A percentile compares a stretch with the other conserved stretches of the same genome.
Evolutionary conservation across 2,888 invertebrate species (phyloP).

Genomic region (Tridacna gigas): DNA sequence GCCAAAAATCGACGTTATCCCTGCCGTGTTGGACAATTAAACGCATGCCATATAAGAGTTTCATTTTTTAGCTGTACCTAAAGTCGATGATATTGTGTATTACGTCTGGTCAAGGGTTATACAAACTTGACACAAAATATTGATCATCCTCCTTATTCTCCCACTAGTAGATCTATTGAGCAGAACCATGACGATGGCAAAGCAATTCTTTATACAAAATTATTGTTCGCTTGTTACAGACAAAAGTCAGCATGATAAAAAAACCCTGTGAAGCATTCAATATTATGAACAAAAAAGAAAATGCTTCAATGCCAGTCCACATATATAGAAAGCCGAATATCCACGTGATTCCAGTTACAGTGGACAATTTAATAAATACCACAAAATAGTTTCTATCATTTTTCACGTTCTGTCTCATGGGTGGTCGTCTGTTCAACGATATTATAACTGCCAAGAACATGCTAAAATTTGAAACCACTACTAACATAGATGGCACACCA

Average conservation of each 20-base stretch:
- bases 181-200: too few relatives aligned
- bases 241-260: slow-evolving; percentile 50
- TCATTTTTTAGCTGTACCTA: too few relatives aligned
- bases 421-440: slow-evolving; percentile 6
- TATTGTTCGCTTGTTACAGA: slow-evolving; percentile 21
- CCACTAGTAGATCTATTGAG: too few relatives aligned
- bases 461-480: slow-evolving; percentile 29
- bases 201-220: slow-evolving; percentile 13
- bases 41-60: too few relatives aligned
- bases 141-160: too few relatives aligned
- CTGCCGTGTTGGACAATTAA: too few relatives aligned
- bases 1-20: too few relatives aligned
- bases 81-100: too few relatives aligned
- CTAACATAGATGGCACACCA: slow-evolving; percentile 33
- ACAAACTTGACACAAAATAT: too few relatives aligned
- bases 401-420: slow-evolving; percentile 32
- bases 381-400: slow-evolving; percentile 47
- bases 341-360: slow-evolving; percentile 53
- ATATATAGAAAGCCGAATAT: slow-evolving; percentile 53
- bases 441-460: slow-evolving; percentile 45
- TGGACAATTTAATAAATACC: slow-evolving; percentile 43
- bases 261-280: slow-evolving; percentile 51
- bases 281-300: slow-evolving; percentile 54
- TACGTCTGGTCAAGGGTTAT: too few relatives aligned
- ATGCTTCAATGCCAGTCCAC: slow-evolving; percentile 30